phyloP scores from a whole-genome alignment of 2,888 invertebrate genomes.

The Caenorhabditis doughertyi region DNA sequence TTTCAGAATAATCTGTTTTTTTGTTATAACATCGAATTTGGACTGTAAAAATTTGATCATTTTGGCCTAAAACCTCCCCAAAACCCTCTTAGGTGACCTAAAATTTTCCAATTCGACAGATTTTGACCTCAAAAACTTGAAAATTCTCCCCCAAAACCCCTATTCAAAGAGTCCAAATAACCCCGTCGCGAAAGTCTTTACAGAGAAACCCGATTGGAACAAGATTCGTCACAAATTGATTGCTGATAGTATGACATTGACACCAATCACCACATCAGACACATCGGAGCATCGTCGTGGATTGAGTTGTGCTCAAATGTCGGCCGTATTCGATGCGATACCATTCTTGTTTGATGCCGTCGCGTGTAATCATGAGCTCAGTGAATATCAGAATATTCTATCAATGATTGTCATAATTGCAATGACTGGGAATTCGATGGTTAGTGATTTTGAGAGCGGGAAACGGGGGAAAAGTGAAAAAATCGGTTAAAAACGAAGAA shows the following conservation, averaged over 20 bases:
- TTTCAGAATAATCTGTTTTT: too few species aligned
- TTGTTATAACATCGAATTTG: too few species aligned
- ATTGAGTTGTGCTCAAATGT: slow-evolving; percentile 35
- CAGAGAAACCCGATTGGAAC: slow-evolving; percentile 49
- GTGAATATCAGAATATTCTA: slow-evolving; percentile 31
- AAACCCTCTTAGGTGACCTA: too few species aligned
- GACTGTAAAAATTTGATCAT: too few species aligned
- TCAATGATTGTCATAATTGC: slow-evolving; percentile 58
- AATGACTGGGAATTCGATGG: slow-evolving; percentile 46
- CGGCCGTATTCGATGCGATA: slow-evolving; percentile 58
- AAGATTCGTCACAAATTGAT: slow-evolving; percentile 20
- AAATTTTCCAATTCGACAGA: too few species aligned
- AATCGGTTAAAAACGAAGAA: not conserved
- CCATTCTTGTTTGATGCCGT: slow-evolving; percentile 61
- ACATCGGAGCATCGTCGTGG: slow-evolving; percentile 15
- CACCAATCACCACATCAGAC: not conserved
- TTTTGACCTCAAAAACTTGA: not conserved
- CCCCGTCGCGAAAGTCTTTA: not conserved
- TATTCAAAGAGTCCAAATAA: too few species aligned
- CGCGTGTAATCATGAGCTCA: slow-evolving; percentile 30
- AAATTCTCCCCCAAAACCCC: too few species aligned
- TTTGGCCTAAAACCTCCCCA: too few species aligned
- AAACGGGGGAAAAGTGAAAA: not conserved
- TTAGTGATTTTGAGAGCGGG: slow-evolving; percentile 12
- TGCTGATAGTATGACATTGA: not conserved